Base-by-base conservation (phyloP, 2,113 vertebrate genomes). In the Sisor rabdophorus region DNA sequence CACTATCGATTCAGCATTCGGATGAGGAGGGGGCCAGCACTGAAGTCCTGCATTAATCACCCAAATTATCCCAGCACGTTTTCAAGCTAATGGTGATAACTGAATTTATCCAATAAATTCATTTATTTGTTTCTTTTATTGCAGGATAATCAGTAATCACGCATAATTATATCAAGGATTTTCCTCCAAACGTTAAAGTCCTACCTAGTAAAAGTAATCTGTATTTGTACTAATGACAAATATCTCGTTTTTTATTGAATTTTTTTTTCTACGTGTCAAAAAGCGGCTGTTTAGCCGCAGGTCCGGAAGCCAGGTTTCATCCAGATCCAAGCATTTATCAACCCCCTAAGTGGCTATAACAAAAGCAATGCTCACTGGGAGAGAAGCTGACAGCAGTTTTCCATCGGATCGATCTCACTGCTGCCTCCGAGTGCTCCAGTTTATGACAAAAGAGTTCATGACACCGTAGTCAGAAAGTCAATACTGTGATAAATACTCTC, bases 361-460 rank as follows among this genome's bases (percentile, higher is more conserved):
- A 89, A 92, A 92, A 93, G 91, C 89, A 89, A 83, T 88, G 87
- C 90, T 90, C 91, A 84, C 87, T 88, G 90, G 91, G 89, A 91
- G 91, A 90, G 88, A 89, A 88, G 88, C 89, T 90, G 90, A 89
- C 91, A 90, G 92, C 89, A 88, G 86, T 85, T 89, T 92, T 90
- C 85, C 89, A 87, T 87, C 85, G 86, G 89, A 92, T 92, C 87
- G 89, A 93, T 92, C 85, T 87, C 89, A 86, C 86, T 91, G 87
- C 83, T 81, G 80, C 87, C 87, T 88, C 86, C 84, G 84, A 88
- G 87, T 90, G 89, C 91, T 93, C 89, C 86, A 91, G 89, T 91
- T 92, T 92, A 93, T 94, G 94, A 95, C 93, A 90, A 91, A 93
- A 92, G 92, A 91, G 91, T 92, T 94, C 93, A 91, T 89, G 88